These are phyloP conservation scores for Bubalus kerabau DNA, from an alignment of 2,113 vertebrate species.

Conservation along the genomic window DNA sequence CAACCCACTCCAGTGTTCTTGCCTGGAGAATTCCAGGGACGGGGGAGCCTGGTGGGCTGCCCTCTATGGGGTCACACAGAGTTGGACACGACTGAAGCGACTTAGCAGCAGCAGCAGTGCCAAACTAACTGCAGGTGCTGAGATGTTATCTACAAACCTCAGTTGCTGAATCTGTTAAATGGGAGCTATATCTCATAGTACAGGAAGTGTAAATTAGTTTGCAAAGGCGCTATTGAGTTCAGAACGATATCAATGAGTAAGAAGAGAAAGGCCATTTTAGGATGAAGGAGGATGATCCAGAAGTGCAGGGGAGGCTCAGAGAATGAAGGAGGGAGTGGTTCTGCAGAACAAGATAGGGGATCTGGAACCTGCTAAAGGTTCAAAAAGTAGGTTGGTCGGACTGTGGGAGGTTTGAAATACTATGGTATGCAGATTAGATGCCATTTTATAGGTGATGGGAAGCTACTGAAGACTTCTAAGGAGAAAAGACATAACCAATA, in stretches of 20 bases:
- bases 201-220: background rate
- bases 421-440: fast-evolving
- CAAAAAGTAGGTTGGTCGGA: background rate
- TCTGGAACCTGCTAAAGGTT: background rate
- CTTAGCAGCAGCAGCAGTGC: background rate
- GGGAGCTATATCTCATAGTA: background rate
- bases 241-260: background rate
- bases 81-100: too few species aligned
- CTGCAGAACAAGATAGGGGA: background rate
- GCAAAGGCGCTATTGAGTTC: background rate
- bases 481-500: background rate
- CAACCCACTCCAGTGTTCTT: too few species aligned
- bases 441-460: background rate
- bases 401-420: background rate
- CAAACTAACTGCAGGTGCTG: background rate
- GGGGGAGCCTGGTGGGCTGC: too few species aligned
- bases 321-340: too few species aligned
- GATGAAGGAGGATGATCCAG: too few species aligned
- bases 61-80: too few species aligned
- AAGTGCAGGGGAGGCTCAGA: fast-evolving
- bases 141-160: background rate
- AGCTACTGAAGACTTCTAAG: background rate
- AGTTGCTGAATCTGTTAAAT: background rate
- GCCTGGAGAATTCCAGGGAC: too few species aligned
- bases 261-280: background rate